These are phyloP conservation scores for Herpetotheres cachinnans DNA, from an alignment of 2,113 vertebrate species.

Conservation along the genomic window DNA sequence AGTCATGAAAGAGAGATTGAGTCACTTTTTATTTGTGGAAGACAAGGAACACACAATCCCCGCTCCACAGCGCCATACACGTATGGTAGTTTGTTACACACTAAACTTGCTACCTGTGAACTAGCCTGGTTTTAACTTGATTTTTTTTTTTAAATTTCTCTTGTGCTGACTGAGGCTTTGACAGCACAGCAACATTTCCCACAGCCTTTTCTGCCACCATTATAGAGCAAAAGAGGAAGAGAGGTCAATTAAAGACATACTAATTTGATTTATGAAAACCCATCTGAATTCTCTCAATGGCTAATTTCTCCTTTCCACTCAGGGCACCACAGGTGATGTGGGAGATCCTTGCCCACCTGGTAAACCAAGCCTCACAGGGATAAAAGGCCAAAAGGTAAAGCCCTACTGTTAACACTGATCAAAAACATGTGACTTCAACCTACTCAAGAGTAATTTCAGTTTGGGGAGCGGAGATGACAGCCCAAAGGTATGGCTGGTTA, in stretches of 20 bases:
- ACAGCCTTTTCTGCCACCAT: background rate
- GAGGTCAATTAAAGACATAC: background rate
- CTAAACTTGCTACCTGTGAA: background rate
- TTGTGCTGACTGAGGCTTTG: background rate
- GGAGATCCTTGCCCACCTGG: constrained; percentile 74
- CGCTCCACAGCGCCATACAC: background rate
- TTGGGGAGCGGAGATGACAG: constrained; percentile 74
- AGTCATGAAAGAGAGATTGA: background rate
- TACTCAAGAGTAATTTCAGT: background rate
- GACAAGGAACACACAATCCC: background rate
- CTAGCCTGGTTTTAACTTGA: background rate
- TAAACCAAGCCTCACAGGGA: constrained; percentile 68
- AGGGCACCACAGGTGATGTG: constrained; percentile 71
- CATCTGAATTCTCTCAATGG: background rate
- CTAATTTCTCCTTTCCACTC: background rate
- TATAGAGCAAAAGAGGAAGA: background rate
- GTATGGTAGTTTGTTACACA: background rate
- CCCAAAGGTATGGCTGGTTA: constrained; percentile 49
- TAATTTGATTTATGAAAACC: background rate
- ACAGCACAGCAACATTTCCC: background rate
- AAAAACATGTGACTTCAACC: background rate
- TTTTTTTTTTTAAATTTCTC: background rate
- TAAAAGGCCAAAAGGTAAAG: constrained; percentile 71
- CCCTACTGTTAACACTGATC: background rate
- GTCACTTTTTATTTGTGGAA: background rate